A percentile compares a stretch with the other conserved stretches of the same genome.
Conservation (phyloP, 2,113 vertebrate species). For the Edolisoma coerulescens region DNA sequence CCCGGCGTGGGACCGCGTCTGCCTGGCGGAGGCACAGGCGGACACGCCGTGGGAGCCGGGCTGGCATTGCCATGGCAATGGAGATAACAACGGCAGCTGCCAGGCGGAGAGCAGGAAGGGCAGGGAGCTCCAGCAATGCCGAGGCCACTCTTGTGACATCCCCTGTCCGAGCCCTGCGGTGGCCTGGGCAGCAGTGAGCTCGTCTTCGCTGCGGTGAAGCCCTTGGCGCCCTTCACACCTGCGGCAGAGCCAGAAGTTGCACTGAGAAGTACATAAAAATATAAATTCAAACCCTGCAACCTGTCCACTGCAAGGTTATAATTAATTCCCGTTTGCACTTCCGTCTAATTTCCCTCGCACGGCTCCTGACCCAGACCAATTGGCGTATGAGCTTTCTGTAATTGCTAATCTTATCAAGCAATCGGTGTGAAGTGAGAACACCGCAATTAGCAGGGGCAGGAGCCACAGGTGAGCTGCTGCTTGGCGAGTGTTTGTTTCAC, state of each 20-base stretch:
- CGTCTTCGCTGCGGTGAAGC: accelerated
- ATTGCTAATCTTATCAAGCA: conserved; percentile 17
- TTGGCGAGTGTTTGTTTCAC: not conserved
- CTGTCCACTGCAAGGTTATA: not conserved
- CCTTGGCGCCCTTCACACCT: not conserved
- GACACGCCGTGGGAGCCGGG: not conserved
- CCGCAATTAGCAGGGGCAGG: conserved; percentile 13
- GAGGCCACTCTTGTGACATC: not conserved
- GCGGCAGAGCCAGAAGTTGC: accelerated
- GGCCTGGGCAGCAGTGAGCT: accelerated
- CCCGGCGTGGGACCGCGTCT: not conserved
- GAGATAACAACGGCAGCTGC: not conserved
- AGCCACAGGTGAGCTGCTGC: not conserved
- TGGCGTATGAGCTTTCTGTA: not conserved
- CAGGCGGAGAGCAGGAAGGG: not conserved
- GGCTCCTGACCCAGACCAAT: not conserved
- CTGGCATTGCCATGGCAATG: conserved; percentile 57
- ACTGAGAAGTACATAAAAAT: not conserved
- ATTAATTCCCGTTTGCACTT: conserved; percentile 25
- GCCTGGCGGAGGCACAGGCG: not conserved
- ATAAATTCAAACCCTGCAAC: not conserved
- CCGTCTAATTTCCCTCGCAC: conserved; percentile 2
- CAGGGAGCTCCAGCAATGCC: not conserved
- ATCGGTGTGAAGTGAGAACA: not conserved
- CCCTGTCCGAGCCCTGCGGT: accelerated